A percentile compares a stretch with the other conserved stretches of the same genome.
phyloP scores from a whole-genome alignment of 2,113 vertebrate genomes.

The Megaptera novaeangliae region DNA sequence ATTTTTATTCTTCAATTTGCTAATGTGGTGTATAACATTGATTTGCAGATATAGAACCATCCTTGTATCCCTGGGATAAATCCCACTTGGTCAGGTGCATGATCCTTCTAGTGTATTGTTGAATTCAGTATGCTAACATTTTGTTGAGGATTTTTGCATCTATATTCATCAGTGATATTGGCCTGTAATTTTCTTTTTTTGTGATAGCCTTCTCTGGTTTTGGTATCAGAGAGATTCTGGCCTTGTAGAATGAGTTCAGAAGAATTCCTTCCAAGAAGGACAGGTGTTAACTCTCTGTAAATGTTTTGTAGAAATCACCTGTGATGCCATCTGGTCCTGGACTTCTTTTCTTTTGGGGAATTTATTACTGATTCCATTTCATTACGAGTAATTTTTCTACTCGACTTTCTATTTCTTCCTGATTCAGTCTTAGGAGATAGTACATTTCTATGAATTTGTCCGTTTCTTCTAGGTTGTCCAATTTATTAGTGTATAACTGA shows the following conservation, averaged over 20 bases:
- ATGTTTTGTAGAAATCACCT: not conserved
- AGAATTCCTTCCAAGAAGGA: not conserved
- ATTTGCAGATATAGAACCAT: not conserved
- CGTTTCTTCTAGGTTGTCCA: not conserved
- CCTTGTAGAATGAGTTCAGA: not conserved
- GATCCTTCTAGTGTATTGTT: not conserved
- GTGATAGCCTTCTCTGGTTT: not conserved
- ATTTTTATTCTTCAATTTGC: not conserved
- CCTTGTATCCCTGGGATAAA: not conserved
- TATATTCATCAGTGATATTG: not conserved
- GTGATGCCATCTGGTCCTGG: not conserved
- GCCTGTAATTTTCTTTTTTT: not conserved
- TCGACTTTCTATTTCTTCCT: not conserved
- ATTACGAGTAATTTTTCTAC: not conserved
- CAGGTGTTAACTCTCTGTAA: not conserved
- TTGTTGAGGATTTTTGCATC: not conserved
- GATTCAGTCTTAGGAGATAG: not conserved
- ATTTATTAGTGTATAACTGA: not conserved
- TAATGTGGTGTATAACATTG: not conserved
- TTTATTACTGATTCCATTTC: not conserved
- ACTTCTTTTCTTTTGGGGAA: not conserved
- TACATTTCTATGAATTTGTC: not conserved
- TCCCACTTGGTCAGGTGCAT: not conserved
- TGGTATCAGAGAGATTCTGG: not conserved
- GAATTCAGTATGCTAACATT: not conserved